Evolutionary conservation across 2,113 vertebrate species (phyloP).

Genomic region (Carassius carassius): DNA sequence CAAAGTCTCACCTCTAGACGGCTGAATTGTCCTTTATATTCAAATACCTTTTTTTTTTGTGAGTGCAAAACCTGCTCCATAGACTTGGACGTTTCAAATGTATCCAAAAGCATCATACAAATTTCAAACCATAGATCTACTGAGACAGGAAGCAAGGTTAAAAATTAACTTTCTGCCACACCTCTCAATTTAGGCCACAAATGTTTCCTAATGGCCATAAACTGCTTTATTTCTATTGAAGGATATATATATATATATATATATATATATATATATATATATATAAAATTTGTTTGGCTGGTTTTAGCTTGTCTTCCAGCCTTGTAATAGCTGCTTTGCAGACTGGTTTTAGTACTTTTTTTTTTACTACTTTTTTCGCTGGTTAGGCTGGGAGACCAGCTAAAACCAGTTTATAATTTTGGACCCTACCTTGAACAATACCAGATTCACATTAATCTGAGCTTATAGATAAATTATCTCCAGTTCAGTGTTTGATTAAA

Average conservation of each 20-base stretch:
- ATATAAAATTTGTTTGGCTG: no score
- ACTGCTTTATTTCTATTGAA: not conserved
- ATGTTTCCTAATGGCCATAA: no score
- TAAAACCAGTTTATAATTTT: not conserved
- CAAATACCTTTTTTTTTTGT: not conserved
- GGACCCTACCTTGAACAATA: not conserved
- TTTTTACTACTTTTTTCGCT: no score
- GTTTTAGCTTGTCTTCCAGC: no score
- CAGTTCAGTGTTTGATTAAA: constrained; percentile 20
- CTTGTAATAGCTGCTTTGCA: no score
- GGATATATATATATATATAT: no score
- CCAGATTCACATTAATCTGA: constrained; percentile 9
- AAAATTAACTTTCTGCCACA: not conserved
- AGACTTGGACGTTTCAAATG: not conserved
- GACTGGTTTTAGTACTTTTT: no score
- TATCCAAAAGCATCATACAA: constrained; percentile 29
- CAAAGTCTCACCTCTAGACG: not conserved
- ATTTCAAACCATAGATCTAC: not conserved
- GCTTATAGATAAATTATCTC: not conserved
- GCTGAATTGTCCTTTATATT: not conserved
- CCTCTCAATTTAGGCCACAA: not conserved
- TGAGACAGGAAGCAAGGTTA: not conserved
- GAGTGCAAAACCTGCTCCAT: not conserved
- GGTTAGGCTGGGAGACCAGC: no score
- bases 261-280: no score